phyloP scores from a whole-genome alignment of 2,113 vertebrate species.

The Panthera leo region DNA sequence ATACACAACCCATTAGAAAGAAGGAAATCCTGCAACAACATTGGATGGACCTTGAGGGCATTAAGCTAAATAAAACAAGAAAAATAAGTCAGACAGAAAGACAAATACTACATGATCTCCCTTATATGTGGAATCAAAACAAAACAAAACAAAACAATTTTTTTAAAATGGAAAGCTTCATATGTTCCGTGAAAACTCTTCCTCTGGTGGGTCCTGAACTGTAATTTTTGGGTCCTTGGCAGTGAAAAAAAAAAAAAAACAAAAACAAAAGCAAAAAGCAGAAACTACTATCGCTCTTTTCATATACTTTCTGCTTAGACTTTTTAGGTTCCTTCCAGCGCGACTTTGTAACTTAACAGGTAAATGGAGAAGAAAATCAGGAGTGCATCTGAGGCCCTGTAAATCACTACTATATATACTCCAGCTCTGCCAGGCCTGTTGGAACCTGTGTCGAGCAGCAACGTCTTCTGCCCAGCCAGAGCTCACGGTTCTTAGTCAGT shows the following conservation, averaged over 20 bases:
- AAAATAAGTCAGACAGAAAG: neutral
- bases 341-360: neutral
- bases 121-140: neutral
- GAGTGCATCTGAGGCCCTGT: neutral
- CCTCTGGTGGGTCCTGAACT: neutral
- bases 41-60: neutral
- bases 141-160: neutral
- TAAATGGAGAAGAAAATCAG: neutral
- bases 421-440: neutral
- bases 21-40: neutral
- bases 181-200: neutral
- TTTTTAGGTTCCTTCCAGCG: neutral
- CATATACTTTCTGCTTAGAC: neutral
- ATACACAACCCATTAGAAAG: neutral
- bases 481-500: neutral
- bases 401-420: neutral
- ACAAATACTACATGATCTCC: neutral
- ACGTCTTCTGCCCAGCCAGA: neutral
- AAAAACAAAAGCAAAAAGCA: neutral
- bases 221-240: neutral
- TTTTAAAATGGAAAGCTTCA: neutral
- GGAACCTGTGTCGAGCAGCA: neutral
- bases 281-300: neutral
- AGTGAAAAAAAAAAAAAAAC: neutral
- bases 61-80: neutral